phyloP scores from a whole-genome alignment of 2,113 vertebrate genomes.

The Epinephelus cyanopodus region DNA sequence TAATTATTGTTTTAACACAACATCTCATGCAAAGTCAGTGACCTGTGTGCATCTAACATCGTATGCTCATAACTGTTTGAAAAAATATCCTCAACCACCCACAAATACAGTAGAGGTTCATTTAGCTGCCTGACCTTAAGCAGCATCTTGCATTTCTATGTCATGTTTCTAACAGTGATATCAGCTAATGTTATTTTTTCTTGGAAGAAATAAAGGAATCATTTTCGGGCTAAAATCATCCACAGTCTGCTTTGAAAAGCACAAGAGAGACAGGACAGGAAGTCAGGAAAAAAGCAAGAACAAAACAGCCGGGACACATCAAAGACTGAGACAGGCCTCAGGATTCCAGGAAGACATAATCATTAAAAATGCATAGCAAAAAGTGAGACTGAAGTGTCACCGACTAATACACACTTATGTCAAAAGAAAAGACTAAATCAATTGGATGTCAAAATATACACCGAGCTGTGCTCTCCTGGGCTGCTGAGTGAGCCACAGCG shows the following conservation, averaged over 20 bases:
- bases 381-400: background rate
- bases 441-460: background rate
- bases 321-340: background rate
- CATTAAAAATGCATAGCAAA: background rate
- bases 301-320: background rate
- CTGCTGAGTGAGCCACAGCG: background rate
- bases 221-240: background rate
- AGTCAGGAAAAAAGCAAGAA: background rate
- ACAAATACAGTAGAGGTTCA: background rate
- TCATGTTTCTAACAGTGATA: background rate
- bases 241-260: background rate
- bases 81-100: background rate
- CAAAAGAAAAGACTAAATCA: too few species aligned
- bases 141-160: background rate
- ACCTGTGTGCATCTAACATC: background rate
- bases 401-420: background rate
- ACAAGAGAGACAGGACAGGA: background rate
- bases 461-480: background rate
- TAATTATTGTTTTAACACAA: background rate
- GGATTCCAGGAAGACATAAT: background rate
- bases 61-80: background rate
- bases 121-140: background rate
- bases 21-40: background rate
- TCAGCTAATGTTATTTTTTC: background rate
- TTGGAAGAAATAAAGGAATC: background rate